These are phyloP conservation scores for Salvelinus alpinus DNA, from an alignment of 2,113 vertebrate genomes.

Conservation along the genomic window DNA sequence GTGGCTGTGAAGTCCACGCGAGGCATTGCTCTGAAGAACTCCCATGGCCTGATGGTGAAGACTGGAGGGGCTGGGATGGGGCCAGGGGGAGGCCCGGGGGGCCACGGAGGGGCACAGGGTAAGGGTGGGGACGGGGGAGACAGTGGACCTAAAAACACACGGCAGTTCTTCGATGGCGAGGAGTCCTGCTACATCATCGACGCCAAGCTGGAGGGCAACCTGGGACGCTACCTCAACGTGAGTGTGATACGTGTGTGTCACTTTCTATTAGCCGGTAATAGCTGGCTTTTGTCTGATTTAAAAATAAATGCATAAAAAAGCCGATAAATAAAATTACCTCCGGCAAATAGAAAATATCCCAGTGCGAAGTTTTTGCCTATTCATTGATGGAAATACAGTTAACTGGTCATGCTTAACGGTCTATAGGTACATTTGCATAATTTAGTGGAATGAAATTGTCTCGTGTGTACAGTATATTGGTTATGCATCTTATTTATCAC, in stretches of 20 bases:
- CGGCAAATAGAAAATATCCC: too few species aligned
- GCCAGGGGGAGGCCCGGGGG: constrained; percentile 44
- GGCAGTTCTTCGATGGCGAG: constrained; percentile 83
- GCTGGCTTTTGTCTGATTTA: too few species aligned
- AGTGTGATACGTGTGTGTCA: background rate
- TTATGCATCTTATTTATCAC: too few species aligned
- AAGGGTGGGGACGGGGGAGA: constrained; percentile 18
- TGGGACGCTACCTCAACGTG: constrained; percentile 88
- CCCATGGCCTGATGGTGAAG: constrained; percentile 91
- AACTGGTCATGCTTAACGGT: too few species aligned
- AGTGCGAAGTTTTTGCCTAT: too few species aligned
- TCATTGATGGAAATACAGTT: too few species aligned
- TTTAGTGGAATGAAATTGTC: too few species aligned
- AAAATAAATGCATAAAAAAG: too few species aligned
- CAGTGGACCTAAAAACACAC: constrained; percentile 58
- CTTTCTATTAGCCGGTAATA: background rate
- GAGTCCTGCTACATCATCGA: constrained; percentile 87
- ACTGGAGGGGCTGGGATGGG: constrained; percentile 58
- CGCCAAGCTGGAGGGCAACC: constrained; percentile 84
- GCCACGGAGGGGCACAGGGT: constrained; percentile 27
- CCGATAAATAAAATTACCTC: rapidly evolving
- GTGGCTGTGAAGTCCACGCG: constrained; percentile 96
- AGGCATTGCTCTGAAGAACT: constrained; percentile 90
- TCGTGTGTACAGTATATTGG: too few species aligned
- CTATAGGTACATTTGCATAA: too few species aligned